Base-by-base conservation (phyloP, 2,113 vertebrate species). In the Pelecanus crispus region DNA sequence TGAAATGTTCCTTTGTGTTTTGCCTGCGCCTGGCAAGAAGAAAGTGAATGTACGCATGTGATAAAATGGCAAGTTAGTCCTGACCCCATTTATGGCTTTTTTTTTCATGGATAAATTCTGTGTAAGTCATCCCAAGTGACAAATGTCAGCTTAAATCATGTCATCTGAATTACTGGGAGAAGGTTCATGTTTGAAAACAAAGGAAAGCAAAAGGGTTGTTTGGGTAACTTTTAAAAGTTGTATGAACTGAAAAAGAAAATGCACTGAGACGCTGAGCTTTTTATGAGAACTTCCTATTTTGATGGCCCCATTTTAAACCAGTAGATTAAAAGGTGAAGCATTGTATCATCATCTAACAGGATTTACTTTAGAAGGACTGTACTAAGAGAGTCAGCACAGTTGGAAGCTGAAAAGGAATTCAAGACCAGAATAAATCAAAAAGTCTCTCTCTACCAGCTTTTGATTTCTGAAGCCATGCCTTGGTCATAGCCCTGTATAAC, bases 1-100 rank as follows among this genome's bases (percentile, higher is more conserved):
- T 97, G 92, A 97, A 96, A 59, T 50, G 84, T 82, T 95, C 32
- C 77, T 95, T 94, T 95, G 81, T 94, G 68, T 75, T 96, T 92
- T 53, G 72, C 72, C 77, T 80, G 65, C 0, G 61, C 53, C 86
- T 95, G 90, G 93, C 74, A 93, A 90, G 90, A 79, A 94, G 68
- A 82, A 90, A 94, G 63, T 47, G 84, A 92, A 91, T 77, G 58
- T 77, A 82, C 0, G 1, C 81, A 42, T 92, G 81, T 87, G 91
- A 94, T 89, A 95, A 85, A 97, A 87, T 2, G 7, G 53, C 45
- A 79, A 92, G 78, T 61, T 86, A 82, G 45, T 95, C 62, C 73
- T 94, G 86, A 89, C 16, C 62, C 68, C 84, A 62, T 92, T 94
- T 96, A 80, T 91, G 62, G 28, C 8, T 34, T 68, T 83, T 49